Base-by-base conservation (phyloP, 2,888 invertebrate genomes). In the Parelbella ahira region DNA sequence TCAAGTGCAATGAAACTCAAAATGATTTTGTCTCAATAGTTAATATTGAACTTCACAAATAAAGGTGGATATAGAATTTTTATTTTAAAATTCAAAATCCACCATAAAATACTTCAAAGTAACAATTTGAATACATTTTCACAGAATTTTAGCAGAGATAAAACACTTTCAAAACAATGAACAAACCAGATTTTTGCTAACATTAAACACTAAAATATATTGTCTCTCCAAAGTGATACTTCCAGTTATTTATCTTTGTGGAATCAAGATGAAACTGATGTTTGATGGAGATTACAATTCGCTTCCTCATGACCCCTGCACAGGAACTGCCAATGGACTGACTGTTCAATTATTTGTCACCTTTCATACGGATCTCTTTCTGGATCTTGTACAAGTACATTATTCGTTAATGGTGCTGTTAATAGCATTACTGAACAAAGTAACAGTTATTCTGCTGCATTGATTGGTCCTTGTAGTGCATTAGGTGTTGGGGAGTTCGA, bases 401-500 rank as follows among this genome's bases (percentile, higher is more conserved):
- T 78, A 76, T 68, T 80, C 72, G 79, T 86, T 82, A 76, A 78
- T 80, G 81, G 72, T 75, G 75, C 74, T 77, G 76, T 74, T 71
- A 77, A 77, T 81, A 81, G 65, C 68, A 64, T 71, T 70, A 68
- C 64, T 68, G 59, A 75, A 75, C 75, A 75, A 65, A 63, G 63
- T 73, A 75, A 78, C 68, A 72, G 69, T 80, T 87, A 88, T 72
- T 88, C 88, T 68, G 87, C 68, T 67, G 86, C 72, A 74, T 81
- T 86, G 71, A 86, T 84, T 84, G 88, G 86, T 82, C 86, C 88
- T 81, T 86, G 86, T 77, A 87, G 77, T 71, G 87, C 80, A 69
- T 84, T 88, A 46, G 93, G 93, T 89, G 93, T 93, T 83, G 93
- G 93, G 73, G 93, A 93, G 70, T 92, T 91, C 66, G 93, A 92